A percentile compares a stretch with the other conserved stretches of the same genome.
These are phyloP conservation scores for Liodrosophila aerea DNA, from an alignment of 2,888 invertebrate species.

Conservation along the genomic window DNA sequence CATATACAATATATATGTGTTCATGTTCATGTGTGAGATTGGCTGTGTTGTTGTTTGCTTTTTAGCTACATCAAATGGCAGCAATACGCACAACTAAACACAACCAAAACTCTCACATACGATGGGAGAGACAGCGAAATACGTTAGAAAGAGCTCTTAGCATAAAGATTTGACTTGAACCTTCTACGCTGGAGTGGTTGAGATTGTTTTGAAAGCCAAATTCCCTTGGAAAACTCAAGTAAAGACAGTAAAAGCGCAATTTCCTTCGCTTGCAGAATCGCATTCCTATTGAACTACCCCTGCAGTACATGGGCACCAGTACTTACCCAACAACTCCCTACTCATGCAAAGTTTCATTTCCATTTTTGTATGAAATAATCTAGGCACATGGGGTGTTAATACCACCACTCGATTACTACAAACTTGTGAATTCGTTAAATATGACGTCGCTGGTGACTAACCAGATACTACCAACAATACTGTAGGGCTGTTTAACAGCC, in stretches of 20 bases:
- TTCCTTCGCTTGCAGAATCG: constrained; percentile 46
- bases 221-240: constrained; percentile 55
- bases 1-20: constrained; percentile 22
- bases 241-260: constrained; percentile 65
- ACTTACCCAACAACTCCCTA: too few relatives aligned
- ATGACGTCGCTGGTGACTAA: too few relatives aligned
- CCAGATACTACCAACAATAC: too few relatives aligned
- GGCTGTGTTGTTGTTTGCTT: constrained; percentile 45
- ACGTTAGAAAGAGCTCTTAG: constrained; percentile 16
- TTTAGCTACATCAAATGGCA: constrained; percentile 62
- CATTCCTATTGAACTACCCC: constrained; percentile 25
- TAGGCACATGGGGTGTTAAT: too few relatives aligned
- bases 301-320: too few relatives aligned
- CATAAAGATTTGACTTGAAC: constrained; percentile 26
- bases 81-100: constrained; percentile 67
- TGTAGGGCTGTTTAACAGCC: too few relatives aligned
- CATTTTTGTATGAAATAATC: too few relatives aligned
- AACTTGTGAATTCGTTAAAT: too few relatives aligned
- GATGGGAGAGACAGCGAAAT: background rate
- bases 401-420: too few relatives aligned
- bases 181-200: constrained; percentile 24
- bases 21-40: constrained; percentile 7
- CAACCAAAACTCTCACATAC: constrained; percentile 37
- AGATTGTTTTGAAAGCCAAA: constrained; percentile 57
- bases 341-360: too few relatives aligned